Percentiles rank a stretch among this genome's conserved stretches.
Conservation (phyloP, 2,797 vertebrate genomes). For the Trachops cirrhosus region DNA sequence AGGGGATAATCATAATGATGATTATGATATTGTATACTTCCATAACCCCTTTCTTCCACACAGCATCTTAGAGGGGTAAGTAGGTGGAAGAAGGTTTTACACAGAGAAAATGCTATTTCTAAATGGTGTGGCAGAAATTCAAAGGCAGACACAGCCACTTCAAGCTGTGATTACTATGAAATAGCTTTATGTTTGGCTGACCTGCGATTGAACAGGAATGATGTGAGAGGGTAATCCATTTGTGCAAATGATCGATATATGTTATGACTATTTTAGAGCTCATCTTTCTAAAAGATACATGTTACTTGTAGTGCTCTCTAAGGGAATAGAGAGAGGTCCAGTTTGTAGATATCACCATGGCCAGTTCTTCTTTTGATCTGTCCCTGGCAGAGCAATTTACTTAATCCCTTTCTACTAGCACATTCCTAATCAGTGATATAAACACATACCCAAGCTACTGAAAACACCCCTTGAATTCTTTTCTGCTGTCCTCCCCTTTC, state of each 20-base stretch:
- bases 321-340: not conserved
- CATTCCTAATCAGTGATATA: not conserved
- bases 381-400: not conserved
- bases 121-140: slow-evolving; percentile 37
- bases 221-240: not conserved
- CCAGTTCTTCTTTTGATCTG: slow-evolving; percentile 22
- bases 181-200: slow-evolving; percentile 42
- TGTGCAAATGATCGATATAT: slow-evolving; percentile 27
- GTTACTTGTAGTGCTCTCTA: not conserved
- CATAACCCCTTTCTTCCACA: slow-evolving; percentile 29
- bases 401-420: not conserved
- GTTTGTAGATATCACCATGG: not conserved
- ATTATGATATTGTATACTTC: not conserved
- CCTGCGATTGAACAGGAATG: slow-evolving; percentile 4
- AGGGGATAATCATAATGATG: slow-evolving; percentile 40
- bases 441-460: not conserved
- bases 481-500: not conserved
- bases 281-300: not conserved
- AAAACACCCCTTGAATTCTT: not conserved
- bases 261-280: not conserved
- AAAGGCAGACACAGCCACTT: not conserved
- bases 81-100: slow-evolving; percentile 42
- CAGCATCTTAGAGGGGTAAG: slow-evolving; percentile 24
- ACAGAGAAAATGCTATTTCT: slow-evolving; percentile 30
- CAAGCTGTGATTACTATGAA: slow-evolving; percentile 21